A percentile compares a stretch with the other conserved stretches of the same genome.
These are phyloP conservation scores for Philereme vetulata DNA, from an alignment of 2,888 invertebrate species.

Conservation along the genomic window DNA sequence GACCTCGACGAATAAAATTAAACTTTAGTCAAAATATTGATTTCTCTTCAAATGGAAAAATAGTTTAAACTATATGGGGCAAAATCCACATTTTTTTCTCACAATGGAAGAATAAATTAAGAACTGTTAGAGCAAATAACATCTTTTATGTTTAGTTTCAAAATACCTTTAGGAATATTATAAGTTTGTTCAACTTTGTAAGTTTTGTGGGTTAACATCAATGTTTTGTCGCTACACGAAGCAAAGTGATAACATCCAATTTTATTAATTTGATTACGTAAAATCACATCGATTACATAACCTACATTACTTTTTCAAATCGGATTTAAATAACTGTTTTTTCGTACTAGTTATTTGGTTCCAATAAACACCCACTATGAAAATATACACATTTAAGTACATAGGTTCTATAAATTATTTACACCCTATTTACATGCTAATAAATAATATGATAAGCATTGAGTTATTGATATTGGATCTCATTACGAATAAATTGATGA, in stretches of 20 bases:
- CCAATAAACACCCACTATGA: slow-evolving; percentile 81
- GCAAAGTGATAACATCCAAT: slow-evolving; percentile 12
- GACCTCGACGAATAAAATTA: slow-evolving; percentile 45
- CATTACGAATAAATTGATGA: too few species aligned
- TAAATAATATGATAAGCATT: slow-evolving; percentile 41
- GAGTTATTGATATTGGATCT: too few species aligned
- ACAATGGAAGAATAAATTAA: neutral
- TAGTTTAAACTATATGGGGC: slow-evolving; percentile 6
- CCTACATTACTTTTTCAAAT: slow-evolving; percentile 29
- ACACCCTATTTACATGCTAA: slow-evolving; percentile 67
- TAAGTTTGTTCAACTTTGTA: slow-evolving; percentile 17
- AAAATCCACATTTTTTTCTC: neutral
- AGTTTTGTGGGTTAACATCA: slow-evolving; percentile 8
- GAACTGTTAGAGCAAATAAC: slow-evolving; percentile 13
- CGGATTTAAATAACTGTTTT: slow-evolving; percentile 38
- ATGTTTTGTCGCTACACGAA: slow-evolving; percentile 7
- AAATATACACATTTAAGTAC: slow-evolving; percentile 77
- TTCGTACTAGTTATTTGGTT: slow-evolving; percentile 73
- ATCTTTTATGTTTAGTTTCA: neutral
- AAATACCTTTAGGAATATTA: slow-evolving; percentile 3
- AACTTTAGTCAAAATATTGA: slow-evolving; percentile 25
- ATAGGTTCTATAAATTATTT: slow-evolving; percentile 55
- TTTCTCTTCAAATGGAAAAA: slow-evolving; percentile 7
- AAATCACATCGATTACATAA: slow-evolving; percentile 44
- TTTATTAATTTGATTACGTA: slow-evolving; percentile 41